phyloP scores from a whole-genome alignment of 2,113 vertebrate species.

The Melanostigma gelatinosum region DNA sequence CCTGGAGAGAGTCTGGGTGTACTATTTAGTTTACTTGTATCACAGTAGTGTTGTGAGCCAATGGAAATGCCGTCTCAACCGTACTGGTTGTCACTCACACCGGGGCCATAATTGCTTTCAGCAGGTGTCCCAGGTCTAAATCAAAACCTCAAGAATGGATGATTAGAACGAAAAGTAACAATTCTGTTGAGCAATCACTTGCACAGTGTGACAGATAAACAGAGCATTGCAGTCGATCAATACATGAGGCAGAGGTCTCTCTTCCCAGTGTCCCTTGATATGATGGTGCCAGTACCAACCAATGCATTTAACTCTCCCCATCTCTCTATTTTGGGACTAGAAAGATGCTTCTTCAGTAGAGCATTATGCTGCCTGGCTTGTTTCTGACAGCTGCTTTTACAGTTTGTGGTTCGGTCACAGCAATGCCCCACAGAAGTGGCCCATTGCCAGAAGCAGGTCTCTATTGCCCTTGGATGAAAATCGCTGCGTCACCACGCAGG shows the following conservation, averaged over 20 bases:
- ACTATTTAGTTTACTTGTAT: conserved; percentile 30
- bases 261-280: neutral
- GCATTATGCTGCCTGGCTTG: neutral
- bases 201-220: conserved; percentile 26
- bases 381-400: conserved; percentile 20
- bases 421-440: neutral
- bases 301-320: neutral
- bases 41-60: neutral
- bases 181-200: conserved; percentile 9
- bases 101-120: conserved; percentile 37
- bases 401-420: conserved; percentile 17
- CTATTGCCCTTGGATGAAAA: conserved; percentile 48
- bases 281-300: neutral
- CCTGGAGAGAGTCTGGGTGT: conserved; percentile 16
- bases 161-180: conserved; percentile 16
- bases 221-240: neutral
- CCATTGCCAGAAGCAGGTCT: conserved; percentile 12
- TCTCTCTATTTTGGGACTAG: neutral
- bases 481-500: conserved; percentile 20
- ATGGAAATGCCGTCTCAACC: conserved; percentile 13
- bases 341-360: neutral
- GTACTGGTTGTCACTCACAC: conserved; percentile 13
- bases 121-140: conserved; percentile 23
- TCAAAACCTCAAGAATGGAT: conserved; percentile 20
- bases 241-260: neutral